Evolutionary conservation across 2,797 vertebrate genomes (phyloP).

Genomic region (Uromys caudimaculatus): DNA sequence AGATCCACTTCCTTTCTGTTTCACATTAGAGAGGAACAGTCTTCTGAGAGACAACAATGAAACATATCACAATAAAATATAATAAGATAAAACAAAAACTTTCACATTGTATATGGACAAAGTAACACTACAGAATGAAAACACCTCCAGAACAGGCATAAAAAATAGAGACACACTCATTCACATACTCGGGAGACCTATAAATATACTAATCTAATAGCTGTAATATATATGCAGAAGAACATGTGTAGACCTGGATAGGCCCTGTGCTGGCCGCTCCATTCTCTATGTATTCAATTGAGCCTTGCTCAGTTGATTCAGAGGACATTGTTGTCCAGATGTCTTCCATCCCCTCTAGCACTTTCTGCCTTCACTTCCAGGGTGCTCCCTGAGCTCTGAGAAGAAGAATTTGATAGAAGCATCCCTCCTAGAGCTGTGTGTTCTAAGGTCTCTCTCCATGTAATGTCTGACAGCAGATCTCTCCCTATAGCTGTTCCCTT

Average conservation of each 20-base stretch:
- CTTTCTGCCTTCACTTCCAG: not conserved
- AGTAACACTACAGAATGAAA: not conserved
- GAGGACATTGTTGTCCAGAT: not conserved
- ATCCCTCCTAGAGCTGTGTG: not conserved
- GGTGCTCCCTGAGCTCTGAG: not conserved
- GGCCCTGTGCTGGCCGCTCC: not conserved
- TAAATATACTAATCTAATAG: not conserved
- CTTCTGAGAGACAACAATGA: not conserved
- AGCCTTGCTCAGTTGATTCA: not conserved
- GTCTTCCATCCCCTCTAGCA: not conserved
- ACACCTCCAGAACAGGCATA: not conserved
- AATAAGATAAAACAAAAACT: not conserved
- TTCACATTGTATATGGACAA: not conserved
- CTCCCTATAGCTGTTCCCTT: not conserved
- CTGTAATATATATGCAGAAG: not conserved
- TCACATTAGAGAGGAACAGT: not conserved
- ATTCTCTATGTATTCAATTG: not conserved
- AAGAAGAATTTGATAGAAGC: not conserved
- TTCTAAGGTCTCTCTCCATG: not conserved
- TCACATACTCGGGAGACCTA: too few relatives aligned
- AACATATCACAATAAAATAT: not conserved
- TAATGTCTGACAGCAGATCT: not conserved
- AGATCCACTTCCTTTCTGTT: not conserved
- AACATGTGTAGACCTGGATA: not conserved
- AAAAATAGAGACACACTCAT: not conserved